phyloP scores from a whole-genome alignment of 1,140 invertebrate species.

The Drosophila parabipectinata region DNA sequence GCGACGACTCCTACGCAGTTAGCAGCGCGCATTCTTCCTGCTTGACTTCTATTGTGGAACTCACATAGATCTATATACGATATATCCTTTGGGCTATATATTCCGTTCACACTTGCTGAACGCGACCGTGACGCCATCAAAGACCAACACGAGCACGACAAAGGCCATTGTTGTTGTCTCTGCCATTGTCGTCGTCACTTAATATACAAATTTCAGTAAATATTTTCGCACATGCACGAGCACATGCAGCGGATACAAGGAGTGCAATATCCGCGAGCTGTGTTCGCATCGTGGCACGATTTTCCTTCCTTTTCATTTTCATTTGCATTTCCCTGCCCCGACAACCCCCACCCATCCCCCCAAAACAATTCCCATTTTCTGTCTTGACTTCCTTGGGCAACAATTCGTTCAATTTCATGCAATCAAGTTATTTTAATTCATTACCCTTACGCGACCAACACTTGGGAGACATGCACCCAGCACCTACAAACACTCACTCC shows the following conservation, averaged over 20 bases:
- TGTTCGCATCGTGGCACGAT: constrained; percentile 34
- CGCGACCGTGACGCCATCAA: constrained; percentile 52
- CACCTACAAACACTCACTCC: constrained; percentile 38
- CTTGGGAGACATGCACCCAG: constrained; percentile 69
- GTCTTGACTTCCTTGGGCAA: constrained; percentile 51
- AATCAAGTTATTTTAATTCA: constrained; percentile 83
- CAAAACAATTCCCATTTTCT: constrained; percentile 35
- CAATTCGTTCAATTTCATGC: constrained; percentile 82
- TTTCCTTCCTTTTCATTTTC: constrained; percentile 3
- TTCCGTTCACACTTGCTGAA: constrained; percentile 36
- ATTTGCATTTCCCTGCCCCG: background rate
- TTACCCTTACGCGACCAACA: constrained; percentile 81
- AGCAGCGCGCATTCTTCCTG: constrained; percentile 63
- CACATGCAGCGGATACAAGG: constrained; percentile 14
- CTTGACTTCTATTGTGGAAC: constrained; percentile 64
- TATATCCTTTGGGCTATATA: constrained; percentile 9
- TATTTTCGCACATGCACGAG: constrained; percentile 58
- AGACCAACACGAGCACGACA: constrained; percentile 42
- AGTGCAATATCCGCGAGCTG: constrained; percentile 49
- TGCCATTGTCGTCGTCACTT: constrained; percentile 69
- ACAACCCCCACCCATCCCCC: background rate
- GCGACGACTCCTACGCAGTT: constrained; percentile 52
- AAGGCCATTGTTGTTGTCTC: constrained; percentile 38
- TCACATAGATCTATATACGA: constrained; percentile 15
- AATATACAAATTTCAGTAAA: constrained; percentile 82